Base-by-base conservation (phyloP, 2,113 vertebrate species). In the Cochlearius cochlearius region DNA sequence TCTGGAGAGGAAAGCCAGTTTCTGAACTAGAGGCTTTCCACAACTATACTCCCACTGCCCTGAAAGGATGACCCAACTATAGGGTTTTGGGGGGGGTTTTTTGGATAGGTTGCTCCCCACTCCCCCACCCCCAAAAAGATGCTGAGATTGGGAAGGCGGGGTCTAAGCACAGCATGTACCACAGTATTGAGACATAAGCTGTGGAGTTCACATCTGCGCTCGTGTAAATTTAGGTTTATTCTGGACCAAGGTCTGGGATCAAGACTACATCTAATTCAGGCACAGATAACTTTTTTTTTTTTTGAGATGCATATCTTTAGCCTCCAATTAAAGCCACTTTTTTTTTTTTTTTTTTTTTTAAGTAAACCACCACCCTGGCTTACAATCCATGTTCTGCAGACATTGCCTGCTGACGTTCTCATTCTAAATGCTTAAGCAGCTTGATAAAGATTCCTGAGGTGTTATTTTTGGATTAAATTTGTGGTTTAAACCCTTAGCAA, bases 101-200 rank as follows among this genome's bases (percentile, higher is more conserved):
- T 56, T 12, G 2, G 5, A 47, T 13, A 50, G 26, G 19, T 64
- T 59, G 7, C 7, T 91, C 22, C 49, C 12, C 18, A 14, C 16
- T 67, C 5, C 23, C 7, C 5, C 7, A 14, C 11, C 3, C 34
- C 6, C 52, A n/a, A 38, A 75, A 88, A n/a, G 34, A 30, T 1
- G 2, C 58, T 2, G 7, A 36, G 34, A 26, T 14, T 72, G 38
- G 52, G 39, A 78, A 19, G 2, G 4, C 3, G 20, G 16, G 6
- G 19, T 1, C 30, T 0, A 21, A 64, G 8, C 50, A 45, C 41
- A 47, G 38, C 64, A 21, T 4, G 10, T 20, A 16, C 53, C 73
- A 50, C 22, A 20, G 23, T 4, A 56, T 3, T 2, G 0, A 77
- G 53, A 50, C 8, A 38, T 4, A 29, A n/a, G 2, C 23, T 53